Conservation (phyloP, 2,888 invertebrate genomes). For the Microchrysa polita region DNA sequence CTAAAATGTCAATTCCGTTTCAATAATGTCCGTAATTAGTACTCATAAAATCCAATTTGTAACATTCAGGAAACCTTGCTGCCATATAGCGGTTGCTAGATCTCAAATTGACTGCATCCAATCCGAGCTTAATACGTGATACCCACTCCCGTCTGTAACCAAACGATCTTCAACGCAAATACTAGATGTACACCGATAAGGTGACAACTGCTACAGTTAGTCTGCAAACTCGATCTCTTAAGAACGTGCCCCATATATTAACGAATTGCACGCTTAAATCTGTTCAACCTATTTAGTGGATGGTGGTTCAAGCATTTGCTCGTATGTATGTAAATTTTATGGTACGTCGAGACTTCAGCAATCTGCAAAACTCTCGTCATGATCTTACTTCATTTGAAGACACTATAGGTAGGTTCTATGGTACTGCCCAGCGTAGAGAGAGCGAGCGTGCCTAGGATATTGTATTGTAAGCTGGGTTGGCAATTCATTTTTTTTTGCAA, state of each 20-base stretch:
- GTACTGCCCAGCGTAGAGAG: no score
- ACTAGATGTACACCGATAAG: conserved; percentile 22
- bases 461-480: no score
- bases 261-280: conserved; percentile 36
- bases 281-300: conserved; percentile 35
- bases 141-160: conserved; percentile 4
- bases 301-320: conserved; percentile 29
- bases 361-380: neutral
- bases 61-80: neutral
- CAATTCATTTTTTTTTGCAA: no score
- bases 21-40: conserved; percentile 9
- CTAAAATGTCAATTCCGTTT: conserved; percentile 8
- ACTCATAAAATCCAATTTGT: conserved; percentile 6
- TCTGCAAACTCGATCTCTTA: neutral
- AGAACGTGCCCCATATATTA: conserved; percentile 44
- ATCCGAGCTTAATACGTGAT: neutral
- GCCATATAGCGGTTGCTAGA: neutral
- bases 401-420: no score
- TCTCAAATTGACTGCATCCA: neutral
- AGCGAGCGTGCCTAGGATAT: no score
- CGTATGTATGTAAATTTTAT: conserved; percentile 43
- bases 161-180: conserved; percentile 8
- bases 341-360: conserved; percentile 4
- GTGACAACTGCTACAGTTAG: conserved; percentile 39
- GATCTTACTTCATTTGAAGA: no score